phyloP scores from a whole-genome alignment of 2,888 invertebrate species.

The Cacoxenus indagator region DNA sequence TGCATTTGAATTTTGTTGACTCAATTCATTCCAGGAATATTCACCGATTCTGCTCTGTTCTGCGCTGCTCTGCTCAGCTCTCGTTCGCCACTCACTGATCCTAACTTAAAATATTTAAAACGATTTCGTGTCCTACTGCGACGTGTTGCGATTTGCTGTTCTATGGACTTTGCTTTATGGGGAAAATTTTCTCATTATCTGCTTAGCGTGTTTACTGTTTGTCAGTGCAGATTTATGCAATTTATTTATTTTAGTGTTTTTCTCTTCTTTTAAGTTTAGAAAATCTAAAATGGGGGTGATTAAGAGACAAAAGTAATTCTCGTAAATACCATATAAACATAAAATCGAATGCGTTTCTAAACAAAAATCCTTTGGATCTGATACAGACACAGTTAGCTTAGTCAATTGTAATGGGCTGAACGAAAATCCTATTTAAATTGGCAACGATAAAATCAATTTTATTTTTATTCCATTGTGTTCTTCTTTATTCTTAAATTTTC shows the following conservation, averaged over 20 bases:
- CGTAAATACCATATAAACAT: background rate
- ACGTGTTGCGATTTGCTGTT: background rate
- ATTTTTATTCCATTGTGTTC: background rate
- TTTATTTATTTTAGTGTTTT: background rate
- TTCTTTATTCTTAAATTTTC: background rate
- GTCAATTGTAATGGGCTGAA: background rate
- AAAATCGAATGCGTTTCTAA: background rate
- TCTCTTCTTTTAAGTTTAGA: background rate
- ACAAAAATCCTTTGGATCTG: background rate
- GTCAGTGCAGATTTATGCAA: background rate
- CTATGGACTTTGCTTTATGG: background rate
- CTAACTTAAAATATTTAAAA: background rate
- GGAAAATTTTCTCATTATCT: constrained; percentile 10
- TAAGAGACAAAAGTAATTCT: background rate
- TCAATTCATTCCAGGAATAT: constrained; percentile 50
- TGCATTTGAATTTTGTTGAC: constrained; percentile 61
- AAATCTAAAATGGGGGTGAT: constrained; percentile 3
- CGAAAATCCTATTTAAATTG: constrained; percentile 2
- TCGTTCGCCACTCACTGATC: background rate
- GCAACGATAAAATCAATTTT: background rate
- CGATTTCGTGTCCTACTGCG: background rate
- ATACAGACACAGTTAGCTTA: background rate
- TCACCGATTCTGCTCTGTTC: background rate
- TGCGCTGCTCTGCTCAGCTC: background rate
- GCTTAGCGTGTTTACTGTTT: background rate